Evolutionary conservation across 2,797 vertebrate genomes (phyloP).

Genomic region (Sebastes itinus): DNA sequence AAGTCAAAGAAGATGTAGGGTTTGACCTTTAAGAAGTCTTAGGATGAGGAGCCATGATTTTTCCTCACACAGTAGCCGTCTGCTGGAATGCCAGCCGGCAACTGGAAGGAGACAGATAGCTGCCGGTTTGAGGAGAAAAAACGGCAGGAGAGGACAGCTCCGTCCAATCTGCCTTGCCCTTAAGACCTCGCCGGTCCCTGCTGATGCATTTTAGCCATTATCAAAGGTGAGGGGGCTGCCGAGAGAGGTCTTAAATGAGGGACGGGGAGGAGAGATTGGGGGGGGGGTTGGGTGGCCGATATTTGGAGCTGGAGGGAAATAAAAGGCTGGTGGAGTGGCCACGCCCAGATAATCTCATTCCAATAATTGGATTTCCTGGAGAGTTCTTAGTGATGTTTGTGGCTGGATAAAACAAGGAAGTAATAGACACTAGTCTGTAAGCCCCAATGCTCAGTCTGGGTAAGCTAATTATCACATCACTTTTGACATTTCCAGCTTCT

Average conservation of each 20-base stretch:
- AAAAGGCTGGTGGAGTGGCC: conserved; percentile 30
- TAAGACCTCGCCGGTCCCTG: conserved; percentile 46
- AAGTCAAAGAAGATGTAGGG: conserved; percentile 26
- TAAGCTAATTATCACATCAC: not conserved
- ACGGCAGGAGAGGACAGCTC: conserved; percentile 20
- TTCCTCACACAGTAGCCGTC: conserved; percentile 33
- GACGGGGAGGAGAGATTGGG: conserved; percentile 18
- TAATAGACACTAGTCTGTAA: conserved; percentile 26
- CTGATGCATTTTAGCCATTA: conserved; percentile 73
- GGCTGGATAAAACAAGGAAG: conserved; percentile 10
- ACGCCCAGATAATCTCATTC: conserved; percentile 58
- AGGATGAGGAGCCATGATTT: conserved; percentile 34
- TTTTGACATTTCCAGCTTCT: conserved; percentile 13
- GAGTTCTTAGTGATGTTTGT: conserved; percentile 37
- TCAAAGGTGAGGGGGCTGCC: conserved; percentile 68
- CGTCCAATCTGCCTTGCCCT: conserved; percentile 56
- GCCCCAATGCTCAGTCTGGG: not conserved
- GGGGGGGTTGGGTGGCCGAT: conserved; percentile 6
- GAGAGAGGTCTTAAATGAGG: conserved; percentile 52
- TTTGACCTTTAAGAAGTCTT: conserved; percentile 66
- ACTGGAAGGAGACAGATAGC: conserved; percentile 63
- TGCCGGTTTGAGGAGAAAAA: conserved; percentile 52
- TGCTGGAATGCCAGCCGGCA: conserved; percentile 48
- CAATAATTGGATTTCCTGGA: conserved; percentile 68
- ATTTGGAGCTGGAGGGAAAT: conserved; percentile 40